These are phyloP conservation scores for Nymphalis io DNA, from an alignment of 1,140 invertebrate genomes.

Conservation along the genomic window DNA sequence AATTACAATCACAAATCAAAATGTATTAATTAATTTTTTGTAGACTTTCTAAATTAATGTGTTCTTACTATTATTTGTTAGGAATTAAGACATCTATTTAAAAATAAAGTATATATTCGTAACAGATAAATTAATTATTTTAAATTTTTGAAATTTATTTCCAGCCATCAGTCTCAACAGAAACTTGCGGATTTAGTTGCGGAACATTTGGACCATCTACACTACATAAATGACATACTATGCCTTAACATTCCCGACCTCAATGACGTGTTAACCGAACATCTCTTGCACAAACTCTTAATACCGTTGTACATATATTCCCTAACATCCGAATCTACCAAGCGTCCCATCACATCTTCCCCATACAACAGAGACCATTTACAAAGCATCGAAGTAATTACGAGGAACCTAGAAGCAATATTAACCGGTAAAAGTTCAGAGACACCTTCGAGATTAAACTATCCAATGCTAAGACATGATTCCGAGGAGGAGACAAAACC, in stretches of 20 bases:
- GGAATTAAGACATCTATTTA: too few species aligned
- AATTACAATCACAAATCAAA: too few species aligned
- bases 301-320: slow-evolving; percentile 98
- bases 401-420: slow-evolving; percentile 83
- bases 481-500: slow-evolving; percentile 82
- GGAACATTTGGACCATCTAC: slow-evolving; percentile 98
- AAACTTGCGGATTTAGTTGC: slow-evolving; percentile 96
- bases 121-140: not conserved
- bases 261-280: slow-evolving; percentile 97
- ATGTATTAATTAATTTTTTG: too few species aligned
- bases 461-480: slow-evolving; percentile 66
- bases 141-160: slow-evolving; percentile 51
- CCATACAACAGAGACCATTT: slow-evolving; percentile 71
- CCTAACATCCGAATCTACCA: slow-evolving; percentile 82
- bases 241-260: slow-evolving; percentile 95
- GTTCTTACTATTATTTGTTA: too few species aligned
- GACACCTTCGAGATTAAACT: slow-evolving; percentile 61
- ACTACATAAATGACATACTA: slow-evolving; percentile 99
- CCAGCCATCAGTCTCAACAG: slow-evolving; percentile 93
- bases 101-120: not conserved
- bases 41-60: too few species aligned
- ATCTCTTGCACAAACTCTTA: slow-evolving; percentile 95
- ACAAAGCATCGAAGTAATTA: slow-evolving; percentile 81
- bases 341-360: slow-evolving; percentile 55
- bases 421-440: slow-evolving; percentile 81